Evolutionary conservation across 1,140 invertebrate genomes (phyloP), one percentile per base, ranked within the genome.

Genomic region (Diuraphis noxia): DNA sequence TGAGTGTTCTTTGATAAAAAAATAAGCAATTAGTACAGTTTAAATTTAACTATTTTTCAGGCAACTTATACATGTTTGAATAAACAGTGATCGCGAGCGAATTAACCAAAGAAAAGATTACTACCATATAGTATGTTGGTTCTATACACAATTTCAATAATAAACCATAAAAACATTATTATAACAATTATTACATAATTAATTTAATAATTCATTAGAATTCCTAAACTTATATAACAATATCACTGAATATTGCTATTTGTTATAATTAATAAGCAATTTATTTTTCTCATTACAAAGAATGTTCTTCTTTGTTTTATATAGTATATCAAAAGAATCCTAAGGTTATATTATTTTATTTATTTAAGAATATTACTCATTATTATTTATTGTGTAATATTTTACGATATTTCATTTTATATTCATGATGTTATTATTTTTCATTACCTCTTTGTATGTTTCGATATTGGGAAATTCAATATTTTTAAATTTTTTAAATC

Each of bases 1-100:
- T n/a, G n/a, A n/a, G n/a, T n/a, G n/a, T n/a, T n/a, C n/a, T n/a
- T n/a, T n/a, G n/a, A n/a, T n/a, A n/a, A n/a, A 46, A 38, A 82
- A 86, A 86, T 86, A 52, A 21, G 23, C 85, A 86, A 86, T 86
- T 86, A 86, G 8, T 30, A 49, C 46, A 6, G 43, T 85, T 86
- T 52, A 3, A 41, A 52, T 52, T 34, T 21, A 34, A n/a, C 30
- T 63, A 72, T 41, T 17, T 43, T 85, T 34, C 1, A 85, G 6
- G 34, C 17, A 46, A 43, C n/a, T 25, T 36, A 81, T 23, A 84
- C 4, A 49, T 41, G 41, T 30, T n/a, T n/a, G n/a, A 85, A 46
- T 43, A 17, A 84, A 84, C 17, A n/a, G 5, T 43, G 13, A 84
- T 43, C 36, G 79, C 7, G 25, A 38, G 23, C 9, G 25, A 38